phyloP scores from a whole-genome alignment of 35 echinoderm and acorn worm species.

The Holothuria glaberrima region DNA sequence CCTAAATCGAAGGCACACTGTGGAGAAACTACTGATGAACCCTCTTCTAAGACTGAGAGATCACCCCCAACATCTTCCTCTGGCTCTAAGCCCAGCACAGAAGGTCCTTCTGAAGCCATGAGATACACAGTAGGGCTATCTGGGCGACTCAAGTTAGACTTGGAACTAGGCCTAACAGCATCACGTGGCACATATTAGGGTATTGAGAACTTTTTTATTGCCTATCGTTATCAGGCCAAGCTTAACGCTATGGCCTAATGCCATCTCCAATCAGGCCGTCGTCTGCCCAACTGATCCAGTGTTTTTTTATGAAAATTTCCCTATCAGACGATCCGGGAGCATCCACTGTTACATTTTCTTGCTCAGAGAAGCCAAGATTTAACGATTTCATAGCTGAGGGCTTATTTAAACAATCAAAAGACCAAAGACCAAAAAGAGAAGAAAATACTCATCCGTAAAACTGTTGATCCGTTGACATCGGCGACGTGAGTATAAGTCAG shows the following conservation, averaged over 20 bases:
- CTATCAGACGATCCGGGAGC: neutral
- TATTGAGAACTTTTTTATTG: neutral
- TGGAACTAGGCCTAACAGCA: no score
- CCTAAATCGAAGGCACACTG: neutral
- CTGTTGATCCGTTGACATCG: neutral
- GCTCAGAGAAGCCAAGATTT: slow-evolving; percentile 6
- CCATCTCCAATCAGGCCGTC: neutral
- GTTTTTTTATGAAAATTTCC: neutral
- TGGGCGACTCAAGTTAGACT: no score
- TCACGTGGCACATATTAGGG: neutral
- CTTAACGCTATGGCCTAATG: neutral
- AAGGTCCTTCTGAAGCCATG: no score
- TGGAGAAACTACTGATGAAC: neutral
- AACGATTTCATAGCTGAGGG: neutral
- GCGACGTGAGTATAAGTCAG: slow-evolving; percentile 1
- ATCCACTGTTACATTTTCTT: neutral
- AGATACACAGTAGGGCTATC: no score
- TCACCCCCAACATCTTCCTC: slow-evolving; percentile 13
- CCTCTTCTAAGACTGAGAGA: neutral
- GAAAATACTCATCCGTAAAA: slow-evolving; percentile 4
- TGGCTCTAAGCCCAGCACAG: neutral
- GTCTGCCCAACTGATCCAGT: slow-evolving; percentile 32
- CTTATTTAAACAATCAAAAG: neutral
- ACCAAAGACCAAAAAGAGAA: neutral
- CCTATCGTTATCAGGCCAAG: neutral